phyloP scores from a whole-genome alignment of 30 jellyfish, hydroid and myxozoan species.

The Aurelia coerulea region DNA sequence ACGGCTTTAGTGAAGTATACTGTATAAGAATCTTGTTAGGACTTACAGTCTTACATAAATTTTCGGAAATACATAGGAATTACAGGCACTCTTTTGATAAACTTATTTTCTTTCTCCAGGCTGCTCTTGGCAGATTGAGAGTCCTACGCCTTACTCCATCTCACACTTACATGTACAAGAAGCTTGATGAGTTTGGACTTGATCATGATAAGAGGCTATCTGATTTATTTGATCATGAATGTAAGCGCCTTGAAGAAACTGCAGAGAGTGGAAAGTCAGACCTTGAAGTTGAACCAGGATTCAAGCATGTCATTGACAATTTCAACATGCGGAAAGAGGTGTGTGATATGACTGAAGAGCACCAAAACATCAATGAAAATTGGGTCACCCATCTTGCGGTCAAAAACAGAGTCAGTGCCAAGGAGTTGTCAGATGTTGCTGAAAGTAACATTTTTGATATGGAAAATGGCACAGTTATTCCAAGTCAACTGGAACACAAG shows the following conservation, averaged over 20 bases:
- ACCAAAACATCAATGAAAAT: background rate
- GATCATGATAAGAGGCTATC: constrained; percentile 24
- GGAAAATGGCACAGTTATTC: constrained; percentile 7
- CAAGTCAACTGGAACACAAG: constrained; percentile 12
- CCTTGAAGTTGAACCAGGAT: background rate
- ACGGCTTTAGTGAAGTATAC: no score
- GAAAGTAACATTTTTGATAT: background rate
- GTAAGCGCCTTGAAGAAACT: constrained; percentile 1
- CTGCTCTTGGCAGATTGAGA: constrained; percentile 21
- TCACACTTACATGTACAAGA: constrained; percentile 32
- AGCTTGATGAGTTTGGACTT: constrained; percentile 54
- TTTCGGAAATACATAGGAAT: no score
- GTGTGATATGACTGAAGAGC: constrained; percentile 4
- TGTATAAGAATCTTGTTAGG: no score
- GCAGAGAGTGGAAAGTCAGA: background rate
- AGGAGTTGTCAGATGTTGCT: background rate
- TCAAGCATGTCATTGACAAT: background rate
- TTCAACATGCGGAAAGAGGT: constrained; percentile 9
- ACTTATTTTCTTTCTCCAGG: constrained; percentile 4
- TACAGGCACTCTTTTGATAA: no score
- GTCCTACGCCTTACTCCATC: constrained; percentile 31
- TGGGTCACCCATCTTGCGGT: background rate
- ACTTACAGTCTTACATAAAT: no score
- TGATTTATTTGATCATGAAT: constrained; percentile 4
- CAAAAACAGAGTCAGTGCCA: background rate